Evolutionary conservation across 2,113 vertebrate species (phyloP), one percentile per base, ranked within the genome.

Genomic region (Trinectes maculatus): DNA sequence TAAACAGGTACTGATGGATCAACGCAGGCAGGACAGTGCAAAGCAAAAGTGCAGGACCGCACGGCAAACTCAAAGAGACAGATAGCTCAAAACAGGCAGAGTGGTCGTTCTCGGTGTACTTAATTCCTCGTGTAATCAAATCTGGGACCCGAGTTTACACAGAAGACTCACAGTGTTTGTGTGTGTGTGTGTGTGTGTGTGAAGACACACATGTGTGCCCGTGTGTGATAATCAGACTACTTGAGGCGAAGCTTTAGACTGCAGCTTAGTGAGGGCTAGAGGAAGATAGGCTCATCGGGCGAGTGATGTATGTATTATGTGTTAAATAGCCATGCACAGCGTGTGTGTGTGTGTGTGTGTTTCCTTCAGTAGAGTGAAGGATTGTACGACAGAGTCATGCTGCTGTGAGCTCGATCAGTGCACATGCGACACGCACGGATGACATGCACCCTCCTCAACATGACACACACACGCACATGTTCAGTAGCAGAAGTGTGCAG

Each of bases 251-350:
- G 59, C 80, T 85, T 71, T 58, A 76, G 71, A 83, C 13, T 73
- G 75, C 62, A 64, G 74, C 74, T 80, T 60, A 55, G 52, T 54
- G 79, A 68, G 55, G 44, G 74, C 63, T 73, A 49, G 66, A 29
- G 53, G 71, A 83, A 67, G 62, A 74, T 69, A 69, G 73, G 77
- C 79, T 85, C 66, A 74, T 64, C 80, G 83, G 65, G 54, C 63
- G 75, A 78, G 57, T 72, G 73, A 83, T 77, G 68, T 57, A 39
- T 11, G 44, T 65, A 76, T 67, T 72, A 51, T 77, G 65, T 69
- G 75, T 79, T 80, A 74, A 79, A 80, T 75, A 84, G 84, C 65
- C 75, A 86, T 85, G 73, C 71, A 47, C 71, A 66, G 77, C 60
- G 70, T 61, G n/a, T n/a, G n/a, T 76, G 49, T 69, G 59, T 69